Percentiles rank a stretch among this genome's conserved stretches.
Conservation (phyloP, 2,797 vertebrate species). For the Platyrinchus mystaceus region DNA sequence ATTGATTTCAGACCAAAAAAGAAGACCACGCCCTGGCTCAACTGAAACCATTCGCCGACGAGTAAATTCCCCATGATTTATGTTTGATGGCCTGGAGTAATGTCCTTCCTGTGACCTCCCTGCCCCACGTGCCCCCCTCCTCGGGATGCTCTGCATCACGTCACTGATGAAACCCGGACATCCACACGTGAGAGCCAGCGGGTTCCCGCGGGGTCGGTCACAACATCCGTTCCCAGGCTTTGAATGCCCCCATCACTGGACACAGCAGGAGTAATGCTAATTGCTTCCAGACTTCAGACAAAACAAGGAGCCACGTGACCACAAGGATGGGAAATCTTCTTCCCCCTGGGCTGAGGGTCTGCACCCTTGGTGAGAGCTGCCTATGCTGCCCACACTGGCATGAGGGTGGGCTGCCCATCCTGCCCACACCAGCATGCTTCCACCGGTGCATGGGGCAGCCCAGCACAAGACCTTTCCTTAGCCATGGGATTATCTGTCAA, state of each 20-base stretch:
- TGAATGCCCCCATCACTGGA: neutral
- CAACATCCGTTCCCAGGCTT: constrained; percentile 39
- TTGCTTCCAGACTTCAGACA: neutral
- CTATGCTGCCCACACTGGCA: neutral
- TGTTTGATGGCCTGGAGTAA: neutral
- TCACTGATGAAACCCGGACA: rapidly evolving
- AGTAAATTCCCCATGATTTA: neutral
- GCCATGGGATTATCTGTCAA: neutral
- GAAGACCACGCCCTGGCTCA: neutral
- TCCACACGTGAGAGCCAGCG: rapidly evolving
- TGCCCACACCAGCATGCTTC: rapidly evolving
- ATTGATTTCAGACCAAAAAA: neutral
- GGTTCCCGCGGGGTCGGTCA: neutral
- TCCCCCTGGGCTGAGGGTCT: neutral
- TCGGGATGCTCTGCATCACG: rapidly evolving
- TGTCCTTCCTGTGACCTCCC: rapidly evolving
- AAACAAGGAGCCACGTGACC: neutral
- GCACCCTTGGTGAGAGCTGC: neutral
- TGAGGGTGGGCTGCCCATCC: neutral
- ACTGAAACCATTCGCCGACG: rapidly evolving
- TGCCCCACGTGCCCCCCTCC: neutral
- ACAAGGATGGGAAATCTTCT: neutral
- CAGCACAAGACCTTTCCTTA: neutral
- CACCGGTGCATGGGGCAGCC: neutral
- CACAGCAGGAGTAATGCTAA: neutral